Base-by-base conservation (phyloP, 2,113 vertebrate species). In the Lipotes vexillifer region DNA sequence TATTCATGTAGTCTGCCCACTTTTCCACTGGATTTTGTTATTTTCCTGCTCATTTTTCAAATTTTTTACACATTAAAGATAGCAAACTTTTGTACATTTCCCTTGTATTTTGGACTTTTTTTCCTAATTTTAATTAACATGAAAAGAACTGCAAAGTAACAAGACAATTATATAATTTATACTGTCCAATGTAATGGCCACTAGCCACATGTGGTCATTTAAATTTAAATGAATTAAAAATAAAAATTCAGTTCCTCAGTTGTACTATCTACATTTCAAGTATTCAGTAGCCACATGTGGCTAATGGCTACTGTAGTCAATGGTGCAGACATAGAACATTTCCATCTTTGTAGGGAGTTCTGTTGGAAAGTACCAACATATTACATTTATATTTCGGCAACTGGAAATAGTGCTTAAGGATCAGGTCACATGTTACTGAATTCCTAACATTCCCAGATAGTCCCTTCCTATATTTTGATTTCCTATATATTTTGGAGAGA, bases 381-480 rank as follows among this genome's bases (percentile, higher is more conserved):
- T 41, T 46, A 20, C 36, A n/a, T 72, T 44, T 41, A 25, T 55
- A 83, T 65, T 74, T 88, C 2, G 81, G 36, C 38, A 84, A 61
- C 1, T 90, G 29, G 75, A 91, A 85, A 77, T 44, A 41, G 29
- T 57, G 27, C 49, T 69, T 90, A 36, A 89, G 27, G 41, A 63
- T 86, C 2, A 81, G 36, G 33, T 77, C 75, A 71, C 25, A n/a
- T 59, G 31, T 71, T 57, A 46, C 59, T 20, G 29, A 89, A 81
- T 92, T 90, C 66, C 25, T 66, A 74, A 82, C 12, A 61, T 77
- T 75, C 33, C 44, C 21, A 86, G 44, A 61, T 31, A n/a, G 23
- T 82, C 44, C n/a, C 77, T 90, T 88, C 55, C 61, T 88, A 3
- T 77, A 92, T 66, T 96, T 93, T 88, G 25, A 81, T 93, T 96